Evolutionary conservation across 1,140 invertebrate species (phyloP), one percentile per base, ranked within the genome.

Genomic region (Archivesica marissinica): DNA sequence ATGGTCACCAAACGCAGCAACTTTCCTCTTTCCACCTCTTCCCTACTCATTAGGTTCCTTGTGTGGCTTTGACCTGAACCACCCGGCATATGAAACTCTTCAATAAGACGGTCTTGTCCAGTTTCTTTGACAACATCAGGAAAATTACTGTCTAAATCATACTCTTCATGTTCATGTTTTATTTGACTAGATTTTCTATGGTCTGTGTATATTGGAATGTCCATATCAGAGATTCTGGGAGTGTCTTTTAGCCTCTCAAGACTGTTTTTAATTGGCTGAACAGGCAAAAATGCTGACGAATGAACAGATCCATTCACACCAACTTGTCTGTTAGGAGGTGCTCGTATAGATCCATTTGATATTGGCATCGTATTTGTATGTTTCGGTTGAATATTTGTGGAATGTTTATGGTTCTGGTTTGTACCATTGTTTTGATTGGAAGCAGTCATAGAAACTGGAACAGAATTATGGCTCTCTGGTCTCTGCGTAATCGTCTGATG

Each of bases 1-100:
- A 96, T 97, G 94, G 98, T 98, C 44, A 98, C 97, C 88, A 98
- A 94, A 87, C 96, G 96, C 39, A 98, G 95, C 77, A 98, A 95
- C 94, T 98, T 97, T 85, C 94, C 94, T 70, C 95, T 95, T 85
- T 95, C 95, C 93, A 92, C 95, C 64, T 91, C 85, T 50, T 95
- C 93, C 61, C 33, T 81, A 17, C 70, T 88, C 68, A 68, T 79
- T 82, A 80, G 86, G 87, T 59, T 86, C 39, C 75, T 89, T 88
- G 75, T 86, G n/a, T 79, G 86, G 13, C 56, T 54, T 39, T 72
- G 70, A 41, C 84, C 38, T 25, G 66, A 50, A 23, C 64, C 61
- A 47, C 81, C 86, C 17, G 86, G 83, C 76, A 89, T 86, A 64
- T 61, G 59, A 52, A 85, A 85, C 86, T 90, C 86, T 80, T 90